phyloP scores from a whole-genome alignment of 1,140 invertebrate genomes.

The Rhagoletis zephyria region DNA sequence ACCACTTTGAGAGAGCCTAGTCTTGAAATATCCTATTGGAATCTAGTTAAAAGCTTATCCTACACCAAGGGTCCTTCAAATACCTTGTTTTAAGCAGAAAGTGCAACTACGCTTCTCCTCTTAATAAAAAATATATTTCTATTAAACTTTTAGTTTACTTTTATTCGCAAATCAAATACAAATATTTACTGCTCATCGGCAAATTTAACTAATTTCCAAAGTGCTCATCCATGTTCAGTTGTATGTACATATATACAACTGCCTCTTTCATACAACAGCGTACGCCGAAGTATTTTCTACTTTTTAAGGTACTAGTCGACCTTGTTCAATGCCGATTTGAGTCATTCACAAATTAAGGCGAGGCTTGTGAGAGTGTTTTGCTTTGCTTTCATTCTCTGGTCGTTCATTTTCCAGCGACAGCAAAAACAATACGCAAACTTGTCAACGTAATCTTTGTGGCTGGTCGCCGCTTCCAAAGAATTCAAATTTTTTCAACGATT shows the following conservation, averaged over 20 bases:
- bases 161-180: not conserved
- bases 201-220: not conserved
- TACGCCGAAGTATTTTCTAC: not conserved
- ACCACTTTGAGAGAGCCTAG: not conserved
- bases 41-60: not conserved
- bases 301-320: not conserved
- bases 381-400: conserved; percentile 1
- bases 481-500: conserved; percentile 51
- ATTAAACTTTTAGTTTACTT: not conserved
- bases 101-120: not conserved
- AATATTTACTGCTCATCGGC: not conserved
- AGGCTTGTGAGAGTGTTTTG: conserved; percentile 53
- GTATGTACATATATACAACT: not conserved
- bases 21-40: not conserved
- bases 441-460: conserved; percentile 52
- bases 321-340: conserved; percentile 42
- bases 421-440: conserved; percentile 19
- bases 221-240: not conserved
- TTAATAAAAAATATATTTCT: not conserved
- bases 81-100: not conserved
- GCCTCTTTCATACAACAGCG: not conserved
- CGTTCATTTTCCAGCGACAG: conserved; percentile 31
- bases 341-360: conserved; percentile 55
- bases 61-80: not conserved
- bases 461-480: conserved; percentile 53